These are phyloP conservation scores for Cephus sareptanus DNA, from an alignment of 2,888 invertebrate genomes.

Conservation along the genomic window DNA sequence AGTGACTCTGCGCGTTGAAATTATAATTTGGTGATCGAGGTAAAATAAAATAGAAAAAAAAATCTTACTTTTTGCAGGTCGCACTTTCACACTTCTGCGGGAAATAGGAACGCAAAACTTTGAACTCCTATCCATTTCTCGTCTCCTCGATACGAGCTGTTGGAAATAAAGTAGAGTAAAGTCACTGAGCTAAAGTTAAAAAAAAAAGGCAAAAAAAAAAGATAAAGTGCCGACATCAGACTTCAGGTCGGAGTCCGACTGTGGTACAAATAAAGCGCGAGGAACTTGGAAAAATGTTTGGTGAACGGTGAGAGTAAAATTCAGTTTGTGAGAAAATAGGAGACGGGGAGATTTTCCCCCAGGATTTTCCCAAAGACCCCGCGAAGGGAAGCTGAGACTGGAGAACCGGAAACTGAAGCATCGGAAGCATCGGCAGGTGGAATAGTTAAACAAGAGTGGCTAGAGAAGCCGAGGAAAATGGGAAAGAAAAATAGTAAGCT, in stretches of 20 bases:
- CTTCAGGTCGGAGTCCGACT: neutral
- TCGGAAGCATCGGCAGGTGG: neutral
- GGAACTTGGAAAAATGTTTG: slow-evolving; percentile 18
- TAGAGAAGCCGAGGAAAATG: slow-evolving; percentile 71
- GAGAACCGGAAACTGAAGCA: neutral
- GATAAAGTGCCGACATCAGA: neutral
- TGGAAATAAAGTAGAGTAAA: neutral
- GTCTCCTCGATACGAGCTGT: neutral
- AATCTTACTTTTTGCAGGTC: neutral
- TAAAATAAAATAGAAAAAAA: slow-evolving; percentile 1
- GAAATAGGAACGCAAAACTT: neutral
- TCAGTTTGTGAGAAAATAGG: neutral
- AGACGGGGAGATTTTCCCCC: neutral
- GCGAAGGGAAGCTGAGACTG: neutral
- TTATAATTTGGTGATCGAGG: neutral
- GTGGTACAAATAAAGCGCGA: neutral
- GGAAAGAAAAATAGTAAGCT: slow-evolving; percentile 97
- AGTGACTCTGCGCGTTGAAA: neutral
- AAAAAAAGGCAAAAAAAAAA: neutral
- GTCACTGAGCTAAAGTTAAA: neutral
- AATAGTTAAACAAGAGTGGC: neutral
- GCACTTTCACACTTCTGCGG: neutral
- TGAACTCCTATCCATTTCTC: neutral
- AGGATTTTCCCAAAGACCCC: neutral
- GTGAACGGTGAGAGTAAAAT: slow-evolving; percentile 21